Percentiles rank a stretch among this genome's conserved stretches.
These are phyloP conservation scores for Nycteola revayana DNA, from an alignment of 2,888 invertebrate genomes.

Conservation along the genomic window DNA sequence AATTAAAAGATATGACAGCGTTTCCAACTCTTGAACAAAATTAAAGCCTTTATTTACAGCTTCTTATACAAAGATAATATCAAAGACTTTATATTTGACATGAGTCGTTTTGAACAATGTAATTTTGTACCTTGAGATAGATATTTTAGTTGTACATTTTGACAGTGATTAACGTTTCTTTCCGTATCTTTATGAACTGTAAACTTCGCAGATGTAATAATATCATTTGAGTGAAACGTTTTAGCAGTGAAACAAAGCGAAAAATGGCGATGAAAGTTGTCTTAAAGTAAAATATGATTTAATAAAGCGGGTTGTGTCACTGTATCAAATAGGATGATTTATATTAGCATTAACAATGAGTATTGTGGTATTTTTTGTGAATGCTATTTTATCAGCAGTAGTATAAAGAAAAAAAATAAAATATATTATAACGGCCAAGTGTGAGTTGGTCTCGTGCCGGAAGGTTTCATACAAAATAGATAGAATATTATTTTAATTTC, in stretches of 20 bases:
- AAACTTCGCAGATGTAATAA: constrained; percentile 17
- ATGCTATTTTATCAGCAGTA: no score
- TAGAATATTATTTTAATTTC: no score
- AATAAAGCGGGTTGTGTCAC: constrained; percentile 19
- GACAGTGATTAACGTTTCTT: constrained; percentile 31
- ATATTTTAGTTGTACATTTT: constrained; percentile 26
- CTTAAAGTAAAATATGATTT: constrained; percentile 22
- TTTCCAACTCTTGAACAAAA: constrained; percentile 48
- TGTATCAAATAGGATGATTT: constrained; percentile 15
- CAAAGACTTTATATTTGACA: constrained; percentile 22
- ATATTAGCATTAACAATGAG: constrained; percentile 5
- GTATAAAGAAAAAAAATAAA: no score
- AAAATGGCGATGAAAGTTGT: constrained; percentile 11
- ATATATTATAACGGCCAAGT: no score
- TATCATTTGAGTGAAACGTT: constrained; percentile 16
- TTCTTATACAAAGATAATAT: constrained; percentile 33
- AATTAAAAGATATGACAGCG: constrained; percentile 55
- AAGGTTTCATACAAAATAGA: no score
- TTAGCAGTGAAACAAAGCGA: constrained; percentile 10
- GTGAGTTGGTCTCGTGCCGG: no score
- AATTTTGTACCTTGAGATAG: constrained; percentile 17
- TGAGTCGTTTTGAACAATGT: constrained; percentile 23
- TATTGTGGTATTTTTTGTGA: no score
- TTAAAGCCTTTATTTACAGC: constrained; percentile 46
- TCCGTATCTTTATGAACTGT: constrained; percentile 26